These are phyloP conservation scores for Cromileptes altivelis DNA, from an alignment of 2,113 vertebrate genomes.

Conservation along the genomic window DNA sequence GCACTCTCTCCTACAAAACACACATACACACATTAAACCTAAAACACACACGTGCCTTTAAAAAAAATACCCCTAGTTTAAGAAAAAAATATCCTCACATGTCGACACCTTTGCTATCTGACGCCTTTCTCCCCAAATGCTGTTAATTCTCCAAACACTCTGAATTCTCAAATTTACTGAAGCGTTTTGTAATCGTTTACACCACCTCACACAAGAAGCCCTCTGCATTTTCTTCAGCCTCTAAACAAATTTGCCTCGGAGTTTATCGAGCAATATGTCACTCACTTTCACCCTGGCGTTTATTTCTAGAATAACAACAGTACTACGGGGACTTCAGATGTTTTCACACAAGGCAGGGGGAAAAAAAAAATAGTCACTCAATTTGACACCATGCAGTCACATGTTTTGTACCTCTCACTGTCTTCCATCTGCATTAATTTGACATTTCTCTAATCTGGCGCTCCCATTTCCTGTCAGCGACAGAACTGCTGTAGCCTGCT, in stretches of 20 bases:
- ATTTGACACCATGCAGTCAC: constrained; percentile 75
- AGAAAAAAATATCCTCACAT: not conserved
- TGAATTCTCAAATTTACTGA: constrained; percentile 26
- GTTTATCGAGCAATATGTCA: constrained; percentile 61
- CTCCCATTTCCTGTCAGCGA: constrained; percentile 70
- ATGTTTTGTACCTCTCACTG: constrained; percentile 71
- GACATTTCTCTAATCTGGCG: constrained; percentile 79
- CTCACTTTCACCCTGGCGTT: constrained; percentile 54
- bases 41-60: not conserved
- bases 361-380: constrained; percentile 59
- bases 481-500: constrained; percentile 66
- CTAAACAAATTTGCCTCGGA: constrained; percentile 60
- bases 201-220: not conserved
- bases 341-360: constrained; percentile 51
- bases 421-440: constrained; percentile 82
- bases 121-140: not conserved
- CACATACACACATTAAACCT: constrained; percentile 3
- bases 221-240: constrained; percentile 31
- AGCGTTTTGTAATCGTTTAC: constrained; percentile 17
- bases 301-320: constrained; percentile 58
- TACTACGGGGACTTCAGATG: constrained; percentile 57
- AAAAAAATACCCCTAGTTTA: not conserved
- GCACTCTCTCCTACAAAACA: not conserved
- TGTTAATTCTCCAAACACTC: constrained; percentile 12
- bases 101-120: constrained; percentile 16